Evolutionary conservation across 2,888 invertebrate species (phyloP).

Genomic region (Drosophila anomalata): DNA sequence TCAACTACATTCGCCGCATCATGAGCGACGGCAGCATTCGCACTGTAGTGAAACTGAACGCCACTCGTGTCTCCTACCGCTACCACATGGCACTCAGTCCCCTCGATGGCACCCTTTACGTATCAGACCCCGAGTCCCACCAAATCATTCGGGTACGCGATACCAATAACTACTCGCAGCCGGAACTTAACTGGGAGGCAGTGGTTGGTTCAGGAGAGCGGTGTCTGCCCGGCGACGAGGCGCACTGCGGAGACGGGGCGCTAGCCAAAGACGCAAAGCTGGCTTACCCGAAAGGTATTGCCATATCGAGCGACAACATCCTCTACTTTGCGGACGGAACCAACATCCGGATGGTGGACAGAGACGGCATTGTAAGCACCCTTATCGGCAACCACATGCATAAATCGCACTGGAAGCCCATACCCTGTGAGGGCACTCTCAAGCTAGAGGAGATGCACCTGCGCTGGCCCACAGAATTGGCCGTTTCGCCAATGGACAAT

Average conservation of each 20-base stretch:
- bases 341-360: constrained; percentile 95
- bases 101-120: constrained; percentile 95
- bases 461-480: constrained; percentile 97
- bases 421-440: constrained; percentile 95
- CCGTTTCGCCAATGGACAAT: constrained; percentile 97
- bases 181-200: constrained; percentile 97
- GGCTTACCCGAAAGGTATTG: constrained; percentile 98
- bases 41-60: constrained; percentile 87
- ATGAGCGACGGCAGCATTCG: constrained; percentile 90
- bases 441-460: constrained; percentile 97
- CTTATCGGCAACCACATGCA: constrained; percentile 97
- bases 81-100: constrained; percentile 99
- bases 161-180: constrained; percentile 92
- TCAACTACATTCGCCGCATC: constrained; percentile 95
- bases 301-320: constrained; percentile 95
- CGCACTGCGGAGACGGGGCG: constrained; percentile 98
- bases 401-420: constrained; percentile 96
- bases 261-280: constrained; percentile 96
- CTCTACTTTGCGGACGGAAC: constrained; percentile 98
- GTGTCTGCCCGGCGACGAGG: constrained; percentile 96
- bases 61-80: constrained; percentile 96
- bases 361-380: constrained; percentile 96
- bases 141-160: constrained; percentile 95
- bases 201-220: constrained; percentile 97
- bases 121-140: constrained; percentile 97